phyloP scores from a whole-genome alignment of 53 echinoderm and acorn worm species.

The Henricia sp. region DNA sequence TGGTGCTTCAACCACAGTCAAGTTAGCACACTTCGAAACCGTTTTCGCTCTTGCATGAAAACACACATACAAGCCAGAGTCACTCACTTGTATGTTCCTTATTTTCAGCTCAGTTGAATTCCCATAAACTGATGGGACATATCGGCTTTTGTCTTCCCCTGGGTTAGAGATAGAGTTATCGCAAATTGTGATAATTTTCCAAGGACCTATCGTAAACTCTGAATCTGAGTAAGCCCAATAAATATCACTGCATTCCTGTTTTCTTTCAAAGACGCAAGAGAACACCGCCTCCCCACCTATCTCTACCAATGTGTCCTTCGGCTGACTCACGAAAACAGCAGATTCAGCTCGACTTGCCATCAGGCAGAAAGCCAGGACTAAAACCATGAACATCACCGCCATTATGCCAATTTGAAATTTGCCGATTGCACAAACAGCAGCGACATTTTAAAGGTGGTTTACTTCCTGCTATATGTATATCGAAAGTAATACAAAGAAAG shows the following conservation, averaged over 20 bases:
- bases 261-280: neutral
- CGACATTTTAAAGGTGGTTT: too few relatives aligned
- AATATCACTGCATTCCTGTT: neutral
- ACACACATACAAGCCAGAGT: constrained; percentile 15
- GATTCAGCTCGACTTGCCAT: neutral
- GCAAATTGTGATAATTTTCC: neutral
- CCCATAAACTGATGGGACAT: neutral
- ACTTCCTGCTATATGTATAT: too few relatives aligned
- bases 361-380: too few relatives aligned
- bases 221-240: constrained; percentile 25
- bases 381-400: too few relatives aligned
- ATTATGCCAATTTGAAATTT: too few relatives aligned
- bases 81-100: neutral
- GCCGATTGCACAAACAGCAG: too few relatives aligned
- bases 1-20: constrained; percentile 16
- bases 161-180: neutral
- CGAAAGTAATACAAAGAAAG: too few relatives aligned
- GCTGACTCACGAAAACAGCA: neutral
- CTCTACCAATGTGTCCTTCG: neutral
- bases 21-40: constrained; percentile 24
- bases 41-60: neutral
- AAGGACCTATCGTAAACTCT: neutral
- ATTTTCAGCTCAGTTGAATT: neutral
- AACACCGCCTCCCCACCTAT: constrained; percentile 19
- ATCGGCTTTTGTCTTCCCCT: neutral